Evolutionary conservation across 2,113 vertebrate genomes (phyloP).

Genomic region (Aegypius monachus): DNA sequence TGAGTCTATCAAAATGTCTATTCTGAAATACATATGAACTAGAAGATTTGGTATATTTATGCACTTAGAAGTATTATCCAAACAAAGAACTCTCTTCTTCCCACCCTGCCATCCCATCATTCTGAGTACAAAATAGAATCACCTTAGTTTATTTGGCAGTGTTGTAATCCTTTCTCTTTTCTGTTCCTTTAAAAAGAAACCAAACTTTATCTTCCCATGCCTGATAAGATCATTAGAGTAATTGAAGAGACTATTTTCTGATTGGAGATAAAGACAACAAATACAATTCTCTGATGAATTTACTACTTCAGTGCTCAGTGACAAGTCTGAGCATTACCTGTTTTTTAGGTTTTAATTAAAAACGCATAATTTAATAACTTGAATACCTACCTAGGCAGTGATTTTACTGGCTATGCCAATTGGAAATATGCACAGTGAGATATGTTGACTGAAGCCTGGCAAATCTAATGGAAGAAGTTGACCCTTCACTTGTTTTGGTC

Average conservation of each 20-base stretch:
- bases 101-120: too few species aligned
- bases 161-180: background rate
- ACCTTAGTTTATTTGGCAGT: background rate
- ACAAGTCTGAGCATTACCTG: background rate
- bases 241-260: background rate
- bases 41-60: background rate
- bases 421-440: background rate
- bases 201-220: background rate
- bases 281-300: background rate
- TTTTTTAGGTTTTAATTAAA: background rate
- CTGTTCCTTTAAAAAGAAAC: background rate
- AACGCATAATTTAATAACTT: background rate
- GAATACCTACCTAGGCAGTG: background rate
- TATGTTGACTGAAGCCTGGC: rapidly evolving
- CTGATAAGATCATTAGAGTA: background rate
- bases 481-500: background rate
- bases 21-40: background rate
- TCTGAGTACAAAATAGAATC: background rate
- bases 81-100: background rate
- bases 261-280: background rate
- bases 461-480: background rate
- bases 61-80: background rate
- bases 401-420: background rate
- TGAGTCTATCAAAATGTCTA: background rate
- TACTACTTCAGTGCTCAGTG: background rate